Evolutionary conservation across 2,888 invertebrate genomes (phyloP).

Genomic region (Anaspis maculata): DNA sequence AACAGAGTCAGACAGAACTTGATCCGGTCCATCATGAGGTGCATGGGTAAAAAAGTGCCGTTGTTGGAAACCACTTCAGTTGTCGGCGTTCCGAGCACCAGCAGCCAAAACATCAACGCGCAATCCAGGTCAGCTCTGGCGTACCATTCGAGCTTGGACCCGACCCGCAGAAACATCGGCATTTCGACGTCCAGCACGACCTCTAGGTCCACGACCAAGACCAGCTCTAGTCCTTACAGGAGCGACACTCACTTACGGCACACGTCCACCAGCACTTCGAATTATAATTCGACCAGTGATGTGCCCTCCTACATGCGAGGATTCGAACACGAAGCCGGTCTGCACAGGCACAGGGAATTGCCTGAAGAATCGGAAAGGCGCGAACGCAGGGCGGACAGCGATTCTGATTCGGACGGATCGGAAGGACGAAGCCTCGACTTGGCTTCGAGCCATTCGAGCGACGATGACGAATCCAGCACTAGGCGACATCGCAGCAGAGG

Average conservation of each 20-base stretch:
- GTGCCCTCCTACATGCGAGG: conserved; percentile 65
- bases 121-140: conserved; percentile 71
- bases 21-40: conserved; percentile 57
- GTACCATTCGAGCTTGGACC: conserved; percentile 62
- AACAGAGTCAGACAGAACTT: conserved; percentile 74
- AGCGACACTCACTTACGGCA: conserved; percentile 78
- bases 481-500: conserved; percentile 33
- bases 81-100: conserved; percentile 54
- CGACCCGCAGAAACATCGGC: conserved; percentile 69
- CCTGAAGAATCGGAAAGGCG: conserved; percentile 33
- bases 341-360: conserved; percentile 48
- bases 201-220: conserved; percentile 88
- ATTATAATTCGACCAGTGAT: conserved; percentile 75
- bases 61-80: conserved; percentile 67
- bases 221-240: conserved; percentile 88
- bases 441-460: conserved; percentile 92
- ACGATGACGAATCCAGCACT: conserved; percentile 66
- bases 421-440: conserved; percentile 77
- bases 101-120: conserved; percentile 66
- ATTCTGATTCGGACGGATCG: conserved; percentile 72
- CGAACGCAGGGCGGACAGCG: conserved; percentile 45
- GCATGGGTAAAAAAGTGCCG: conserved; percentile 76
- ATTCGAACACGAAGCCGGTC: conserved; percentile 51
- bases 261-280: conserved; percentile 79
- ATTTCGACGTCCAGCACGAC: conserved; percentile 94